phyloP scores from a whole-genome alignment of 2,113 vertebrate species.

The Okapia johnstoni region DNA sequence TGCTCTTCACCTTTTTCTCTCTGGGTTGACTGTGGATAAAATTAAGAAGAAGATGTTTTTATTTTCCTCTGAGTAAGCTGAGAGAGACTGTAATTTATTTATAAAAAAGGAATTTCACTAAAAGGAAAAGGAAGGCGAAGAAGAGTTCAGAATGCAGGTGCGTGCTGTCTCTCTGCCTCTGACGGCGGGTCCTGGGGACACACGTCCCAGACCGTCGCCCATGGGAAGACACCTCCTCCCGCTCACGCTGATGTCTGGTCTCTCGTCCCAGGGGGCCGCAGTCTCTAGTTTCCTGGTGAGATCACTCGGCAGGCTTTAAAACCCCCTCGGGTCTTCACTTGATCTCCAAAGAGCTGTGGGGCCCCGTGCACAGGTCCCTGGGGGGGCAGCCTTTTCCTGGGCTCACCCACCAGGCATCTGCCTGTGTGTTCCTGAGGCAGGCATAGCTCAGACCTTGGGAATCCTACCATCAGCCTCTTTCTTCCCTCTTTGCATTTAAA shows the following conservation, averaged over 20 bases:
- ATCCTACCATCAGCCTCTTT: neutral
- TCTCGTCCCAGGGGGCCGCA: neutral
- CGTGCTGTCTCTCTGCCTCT: fast-evolving
- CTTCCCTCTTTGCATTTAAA: neutral
- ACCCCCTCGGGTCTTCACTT: neutral
- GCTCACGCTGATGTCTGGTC: neutral
- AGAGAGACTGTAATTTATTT: neutral
- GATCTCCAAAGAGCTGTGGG: neutral
- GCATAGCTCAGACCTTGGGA: neutral
- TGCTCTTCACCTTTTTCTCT: neutral
- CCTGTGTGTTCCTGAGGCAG: neutral
- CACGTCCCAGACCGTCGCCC: fast-evolving
- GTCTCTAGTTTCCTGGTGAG: neutral
- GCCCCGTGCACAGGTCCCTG: neutral
- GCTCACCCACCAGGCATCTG: neutral
- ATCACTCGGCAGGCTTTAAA: neutral
- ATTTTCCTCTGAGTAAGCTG: neutral
- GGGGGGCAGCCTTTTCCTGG: neutral
- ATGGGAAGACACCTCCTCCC: fast-evolving
- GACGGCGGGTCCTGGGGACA: neutral
- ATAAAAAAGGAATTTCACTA: neutral
- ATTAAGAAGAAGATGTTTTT: neutral
- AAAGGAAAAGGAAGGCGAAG: neutral
- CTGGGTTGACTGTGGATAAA: neutral
- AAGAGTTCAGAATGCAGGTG: neutral